phyloP scores from a whole-genome alignment of 2,888 invertebrate genomes.

The Scaeva pyrastri region DNA sequence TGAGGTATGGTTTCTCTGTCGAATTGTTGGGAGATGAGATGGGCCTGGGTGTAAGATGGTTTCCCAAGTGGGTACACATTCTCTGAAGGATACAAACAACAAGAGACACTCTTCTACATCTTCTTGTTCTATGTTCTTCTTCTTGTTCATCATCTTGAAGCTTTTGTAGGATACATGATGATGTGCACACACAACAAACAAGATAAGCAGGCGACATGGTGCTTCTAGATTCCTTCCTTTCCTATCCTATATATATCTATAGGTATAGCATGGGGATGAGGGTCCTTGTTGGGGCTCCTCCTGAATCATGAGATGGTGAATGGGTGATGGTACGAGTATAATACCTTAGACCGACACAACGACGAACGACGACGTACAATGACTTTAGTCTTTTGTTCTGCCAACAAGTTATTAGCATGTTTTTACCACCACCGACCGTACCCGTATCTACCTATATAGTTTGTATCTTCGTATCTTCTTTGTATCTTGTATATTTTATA shows the following conservation, averaged over 20 bases:
- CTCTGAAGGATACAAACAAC: constrained; percentile 58
- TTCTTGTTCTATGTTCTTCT: constrained; percentile 28
- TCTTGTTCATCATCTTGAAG: constrained; percentile 46
- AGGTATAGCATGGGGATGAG: not conserved
- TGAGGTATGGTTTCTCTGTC: constrained; percentile 61
- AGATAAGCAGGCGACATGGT: constrained; percentile 73
- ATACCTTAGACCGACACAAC: not conserved
- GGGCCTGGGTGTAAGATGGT: not conserved
- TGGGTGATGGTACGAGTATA: constrained; percentile 11
- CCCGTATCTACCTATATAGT: not conserved
- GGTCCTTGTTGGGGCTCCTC: constrained; percentile 32
- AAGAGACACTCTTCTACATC: constrained; percentile 43
- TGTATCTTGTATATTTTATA: not conserved
- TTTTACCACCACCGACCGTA: constrained; percentile 58
- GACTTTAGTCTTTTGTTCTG: constrained; percentile 65
- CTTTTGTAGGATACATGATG: constrained; percentile 58
- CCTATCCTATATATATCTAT: constrained; percentile 25
- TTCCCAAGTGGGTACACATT: constrained; percentile 43
- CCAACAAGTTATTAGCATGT: constrained; percentile 71
- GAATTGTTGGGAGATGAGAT: not conserved
- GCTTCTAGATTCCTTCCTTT: constrained; percentile 70
- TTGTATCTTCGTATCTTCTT: constrained; percentile 49
- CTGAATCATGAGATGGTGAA: not conserved
- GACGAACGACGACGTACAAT: constrained; percentile 29
- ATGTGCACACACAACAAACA: constrained; percentile 64